Base-by-base conservation (phyloP, 2,888 invertebrate species). In the Ophion costatus region DNA sequence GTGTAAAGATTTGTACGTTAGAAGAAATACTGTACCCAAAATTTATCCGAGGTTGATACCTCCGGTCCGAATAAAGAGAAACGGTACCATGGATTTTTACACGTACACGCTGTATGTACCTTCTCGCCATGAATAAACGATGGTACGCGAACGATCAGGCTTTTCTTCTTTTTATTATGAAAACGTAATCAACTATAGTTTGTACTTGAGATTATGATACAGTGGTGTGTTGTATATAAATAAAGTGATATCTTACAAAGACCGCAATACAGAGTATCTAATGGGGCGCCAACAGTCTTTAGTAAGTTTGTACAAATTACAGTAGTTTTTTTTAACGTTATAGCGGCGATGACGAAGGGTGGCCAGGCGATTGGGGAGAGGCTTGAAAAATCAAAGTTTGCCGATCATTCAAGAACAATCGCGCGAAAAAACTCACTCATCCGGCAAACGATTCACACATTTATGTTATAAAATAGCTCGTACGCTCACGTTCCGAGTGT, bases 161-260 rank as follows among this genome's bases (percentile, higher is more conserved):
- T 86, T 88, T 85, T 87, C 67, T 80, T 80, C 90, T 73, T 91
- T 92, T 91, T 92, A 91, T 92, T 92, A 92, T 89, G 91, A 91
- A 78, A 92, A 91, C 90, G 91, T 91, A 92, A 91, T 91, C 88
- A 92, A 91, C 91, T 92, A 91, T 91, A 91, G 89, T 92, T 92
- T 92, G 92, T 92, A 92, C 92, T 92, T 90, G 91, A 92, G 91
- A 91, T 91, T 92, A 92, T 92, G 90, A 90, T 92, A 92, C 92
- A 92, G 88, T 91, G 51, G 80, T 87, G 91, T 77, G 77, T 92
- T 90, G 92, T 91, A 91, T 91, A 92, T 92, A 92, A 92, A 92
- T 92, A 92, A 92, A 91, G 90, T 92, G 90, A 91, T 91, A 92
- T 91, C 90, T 91, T 90, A 91, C 91, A 92, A 91, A 91, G 91